Percentiles rank a stretch among this genome's conserved stretches.
Conservation (phyloP, 2,797 vertebrate species). For the Schizothorax lantsangensis region DNA sequence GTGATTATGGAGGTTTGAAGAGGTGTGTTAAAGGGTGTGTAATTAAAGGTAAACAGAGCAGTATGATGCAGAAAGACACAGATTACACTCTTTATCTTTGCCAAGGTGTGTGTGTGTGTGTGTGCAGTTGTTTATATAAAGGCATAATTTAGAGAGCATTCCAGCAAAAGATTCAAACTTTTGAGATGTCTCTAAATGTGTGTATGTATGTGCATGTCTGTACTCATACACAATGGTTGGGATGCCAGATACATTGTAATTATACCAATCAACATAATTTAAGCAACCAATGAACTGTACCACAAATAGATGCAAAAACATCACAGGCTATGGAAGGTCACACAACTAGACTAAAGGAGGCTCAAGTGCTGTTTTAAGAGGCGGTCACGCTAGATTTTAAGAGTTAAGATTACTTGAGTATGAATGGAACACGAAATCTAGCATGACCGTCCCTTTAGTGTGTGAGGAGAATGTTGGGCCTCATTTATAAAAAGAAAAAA, state of each 20-base stretch:
- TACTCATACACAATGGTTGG: not conserved
- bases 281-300: not conserved
- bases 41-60: slow-evolving; percentile 63
- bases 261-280: slow-evolving; percentile 2
- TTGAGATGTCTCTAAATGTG: not conserved
- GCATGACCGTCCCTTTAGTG: slow-evolving; percentile 69
- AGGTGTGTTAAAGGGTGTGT: slow-evolving; percentile 61
- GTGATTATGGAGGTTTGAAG: slow-evolving; percentile 58
- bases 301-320: slow-evolving; percentile 10
- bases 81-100: slow-evolving; percentile 43
- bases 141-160: slow-evolving; percentile 18
- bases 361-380: not conserved
- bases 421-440: slow-evolving; percentile 69
- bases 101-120: slow-evolving; percentile 5
- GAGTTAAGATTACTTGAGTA: not conserved
- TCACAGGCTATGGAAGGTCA: not conserved
- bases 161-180: not conserved
- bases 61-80: slow-evolving; percentile 39
- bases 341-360: not conserved
- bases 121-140: not conserved
- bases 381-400: not conserved
- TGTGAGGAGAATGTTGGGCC: not conserved
- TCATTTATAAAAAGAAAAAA: not conserved
- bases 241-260: not conserved
- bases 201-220: not conserved